A percentile compares a stretch with the other conserved stretches of the same genome.
Conservation (phyloP, 2,888 invertebrate genomes). For the Ernsta delagoae region DNA sequence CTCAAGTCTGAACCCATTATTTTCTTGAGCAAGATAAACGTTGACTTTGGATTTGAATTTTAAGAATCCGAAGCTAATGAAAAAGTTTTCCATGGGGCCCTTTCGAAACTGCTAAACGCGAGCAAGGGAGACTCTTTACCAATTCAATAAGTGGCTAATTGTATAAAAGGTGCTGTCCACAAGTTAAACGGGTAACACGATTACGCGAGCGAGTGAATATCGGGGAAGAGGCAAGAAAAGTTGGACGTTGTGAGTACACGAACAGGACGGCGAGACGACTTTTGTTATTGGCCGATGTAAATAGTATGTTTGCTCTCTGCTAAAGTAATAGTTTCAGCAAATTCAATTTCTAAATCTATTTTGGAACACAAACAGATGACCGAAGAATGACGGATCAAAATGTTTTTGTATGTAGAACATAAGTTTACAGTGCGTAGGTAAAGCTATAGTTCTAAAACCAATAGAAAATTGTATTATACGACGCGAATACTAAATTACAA, state of each 20-base stretch:
- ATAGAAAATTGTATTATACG: not conserved
- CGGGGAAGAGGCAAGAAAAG: slow-evolving; percentile 53
- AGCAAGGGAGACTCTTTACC: slow-evolving; percentile 50
- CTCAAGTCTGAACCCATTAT: slow-evolving; percentile 21
- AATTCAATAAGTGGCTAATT: slow-evolving; percentile 71
- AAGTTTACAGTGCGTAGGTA: not conserved
- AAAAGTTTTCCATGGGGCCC: slow-evolving; percentile 41
- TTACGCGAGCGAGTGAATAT: slow-evolving; percentile 73
- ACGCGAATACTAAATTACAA: not conserved
- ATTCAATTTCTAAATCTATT: slow-evolving; percentile 22
- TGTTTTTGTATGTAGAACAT: not conserved
- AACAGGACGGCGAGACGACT: slow-evolving; percentile 23
- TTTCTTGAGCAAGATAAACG: slow-evolving; percentile 22
- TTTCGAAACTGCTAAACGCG: slow-evolving; percentile 47
- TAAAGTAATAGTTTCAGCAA: slow-evolving; percentile 22
- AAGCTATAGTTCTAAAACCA: too few species aligned
- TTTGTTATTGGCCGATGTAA: slow-evolving; percentile 31
- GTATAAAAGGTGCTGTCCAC: slow-evolving; percentile 73
- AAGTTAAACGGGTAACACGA: slow-evolving; percentile 73
- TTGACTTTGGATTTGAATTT: slow-evolving; percentile 19
- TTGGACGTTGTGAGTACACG: slow-evolving; percentile 43
- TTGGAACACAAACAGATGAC: slow-evolving; percentile 9
- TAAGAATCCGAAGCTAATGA: slow-evolving; percentile 28
- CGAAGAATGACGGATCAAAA: not conserved
- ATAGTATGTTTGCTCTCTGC: slow-evolving; percentile 31